Base-by-base conservation (phyloP, 2,113 vertebrate species). In the Acrocephalus arundinaceus region DNA sequence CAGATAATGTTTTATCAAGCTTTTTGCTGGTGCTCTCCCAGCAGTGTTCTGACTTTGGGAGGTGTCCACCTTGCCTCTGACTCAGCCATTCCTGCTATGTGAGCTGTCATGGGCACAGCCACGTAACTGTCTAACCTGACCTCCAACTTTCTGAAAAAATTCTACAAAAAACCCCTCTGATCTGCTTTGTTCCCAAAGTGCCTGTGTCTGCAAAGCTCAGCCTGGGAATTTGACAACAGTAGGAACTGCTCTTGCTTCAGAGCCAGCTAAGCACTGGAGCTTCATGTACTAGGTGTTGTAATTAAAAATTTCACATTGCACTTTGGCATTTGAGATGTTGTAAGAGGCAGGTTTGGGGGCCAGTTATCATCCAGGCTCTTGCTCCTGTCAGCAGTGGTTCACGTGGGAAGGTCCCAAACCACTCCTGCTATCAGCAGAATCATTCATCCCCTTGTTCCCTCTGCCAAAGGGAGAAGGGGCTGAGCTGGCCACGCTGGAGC, bases 401-500 rank as follows among this genome's bases (percentile, higher is more conserved):
- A 13, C 1, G 8, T 41, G 67, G 77, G 81, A 72, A 73, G 84
- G 77, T 74, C 93, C 59, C 49, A 77, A 73, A 87, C 68, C 84
- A 28, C 84, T 67, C 2, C 10, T 41, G 62, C 46, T 95, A 65
- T 79, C 94, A 55, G 85, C 45, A 7, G 19, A 15, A 24, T 27
- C 90, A 15, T 67, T 49, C 70, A 43, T 25, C 80, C 81, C 67
- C 93, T 67, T 23, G 33, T 68, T 90, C 18, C 28, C 7, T 4
- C 49, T 96, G 96, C 92, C 94, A 85, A 7, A 48, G 62, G 54
- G 74, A 87, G 23, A 51, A 79, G 94, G 71, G 85, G 82, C 87
- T 79, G 93, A 87, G 85, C 9, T 96, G 96, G 91, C 81, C 78
- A n/a, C 0, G 13, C 65, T 35, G 9, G 37, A 13, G 31, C 62